Base-by-base conservation (phyloP, 2,888 invertebrate species). In the Cheilosia impressa region DNA sequence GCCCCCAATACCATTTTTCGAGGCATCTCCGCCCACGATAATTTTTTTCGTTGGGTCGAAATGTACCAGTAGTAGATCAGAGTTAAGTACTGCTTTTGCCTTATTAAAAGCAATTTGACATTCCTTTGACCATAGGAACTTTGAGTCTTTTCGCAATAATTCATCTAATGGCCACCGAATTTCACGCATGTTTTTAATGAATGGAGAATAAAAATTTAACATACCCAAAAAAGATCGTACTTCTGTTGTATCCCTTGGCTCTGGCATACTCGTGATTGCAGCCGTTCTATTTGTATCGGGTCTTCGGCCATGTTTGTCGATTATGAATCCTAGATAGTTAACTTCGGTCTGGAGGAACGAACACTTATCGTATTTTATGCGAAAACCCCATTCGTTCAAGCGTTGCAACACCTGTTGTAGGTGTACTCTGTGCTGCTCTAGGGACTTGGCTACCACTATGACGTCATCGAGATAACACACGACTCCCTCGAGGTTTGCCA, bases 201-300 rank as follows among this genome's bases (percentile, higher is more conserved):
- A 77, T 19, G 45, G 69, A 6, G 52, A 53, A 41, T 69, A 69
- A 55, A 62, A 63, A 43, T 62, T 77, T 47, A 55, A 15, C 69
- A 69, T 71, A 43, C 63, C 71, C 24, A 69, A 62, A 53, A 27
- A 27, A 62, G 85, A 77, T 41, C 87, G 76, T 50, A 88, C 68
- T 34, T 72, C 52, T 41, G 73, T 52, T 38, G 75, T 43, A 52
- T 87, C 65, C 9, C n/a, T 60, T 45, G 85, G 85, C 17, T 71
- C 72, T 19, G 87, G 81, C 85, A 82, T 82, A 27, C 53, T 43
- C 17, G 43, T 19, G 27, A 62, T 55, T 53, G 60, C 60, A 34
- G 15, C 38, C 38, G 77, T 68, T 22, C 45, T 47, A 10, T 52
- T 38, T 52, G 47, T 52, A 22, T 66, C 50, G 17, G 66, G 66